Evolutionary conservation across 2,888 invertebrate genomes (phyloP), one percentile per base, ranked within the genome.

Genomic region (Chamaedrilus cognettii): DNA sequence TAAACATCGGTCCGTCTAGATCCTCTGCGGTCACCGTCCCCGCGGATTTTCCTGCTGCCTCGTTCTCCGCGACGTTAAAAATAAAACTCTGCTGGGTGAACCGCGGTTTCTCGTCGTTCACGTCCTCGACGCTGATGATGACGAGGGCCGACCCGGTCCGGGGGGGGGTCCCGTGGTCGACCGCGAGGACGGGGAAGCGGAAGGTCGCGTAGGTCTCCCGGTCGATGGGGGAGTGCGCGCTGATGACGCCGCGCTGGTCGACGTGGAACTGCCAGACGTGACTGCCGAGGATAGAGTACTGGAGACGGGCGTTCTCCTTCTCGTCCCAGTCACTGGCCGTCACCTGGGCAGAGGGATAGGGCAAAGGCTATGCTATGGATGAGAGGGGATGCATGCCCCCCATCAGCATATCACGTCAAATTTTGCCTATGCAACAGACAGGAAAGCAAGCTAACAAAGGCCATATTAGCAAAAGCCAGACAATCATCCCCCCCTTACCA

Each of bases 21-120:
- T 67, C 67, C 35, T 51, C 59, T 0, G 64, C 67, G 2, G 33
- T 59, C 50, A 67, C 59, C 50, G 55, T 55, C 5, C 64, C 67
- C 0, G 64, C 64, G 31, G 57, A 32, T 2, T 64, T 64, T 15
- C 64, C 67, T 5, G 52, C 26, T n/a, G 64, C 60, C 52, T 64
- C 55, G 64, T 64, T 67, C 60, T 67, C 67, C n/a, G 32, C 30
- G 19, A 67, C 60, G 23, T 32, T 34, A 61, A 64, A 67, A 30
- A 30, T 31, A 60, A 63, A 66, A n/a, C 33, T 30, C 35, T 11
- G 23, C 26, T 69, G 58, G 1, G 60, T 33, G 52, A 72, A 71
- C 49, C 42, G 58, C 2, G 72, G 72, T 3, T 34, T 30, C 49
- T 72, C 71, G 52, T 72, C 72, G 60, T 72, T 71, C 19, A 70